Conservation (phyloP, 2,797 vertebrate species). For the Varecia variegata region DNA sequence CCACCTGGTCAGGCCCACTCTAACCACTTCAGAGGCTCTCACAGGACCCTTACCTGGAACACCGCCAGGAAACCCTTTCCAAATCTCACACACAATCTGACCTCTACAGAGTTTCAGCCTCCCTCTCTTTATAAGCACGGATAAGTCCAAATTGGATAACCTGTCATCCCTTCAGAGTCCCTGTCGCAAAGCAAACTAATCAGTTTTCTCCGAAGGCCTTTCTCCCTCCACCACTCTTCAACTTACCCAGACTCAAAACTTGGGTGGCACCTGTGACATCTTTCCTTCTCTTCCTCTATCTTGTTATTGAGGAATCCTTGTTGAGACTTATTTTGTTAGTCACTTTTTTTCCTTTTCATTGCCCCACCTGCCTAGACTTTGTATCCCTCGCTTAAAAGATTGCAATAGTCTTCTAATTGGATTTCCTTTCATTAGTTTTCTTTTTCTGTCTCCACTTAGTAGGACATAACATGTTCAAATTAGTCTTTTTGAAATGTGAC, state of each 20-base stretch:
- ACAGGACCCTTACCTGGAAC: not conserved
- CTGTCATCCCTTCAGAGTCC: not conserved
- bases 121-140: not conserved
- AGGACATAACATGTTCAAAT: not conserved
- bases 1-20: constrained; percentile 30
- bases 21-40: not conserved
- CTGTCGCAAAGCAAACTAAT: not conserved
- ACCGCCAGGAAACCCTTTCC: not conserved
- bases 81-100: not conserved
- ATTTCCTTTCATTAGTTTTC: not conserved
- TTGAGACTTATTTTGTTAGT: not conserved
- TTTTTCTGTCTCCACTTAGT: not conserved
- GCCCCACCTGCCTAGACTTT: not conserved
- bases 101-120: not conserved
- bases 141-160: not conserved
- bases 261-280: not conserved
- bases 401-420: not conserved
- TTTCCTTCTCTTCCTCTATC: not conserved
- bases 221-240: not conserved
- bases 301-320: not conserved
- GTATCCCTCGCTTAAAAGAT: not conserved
- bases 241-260: not conserved
- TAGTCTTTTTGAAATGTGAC: not conserved
- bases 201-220: not conserved
- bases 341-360: not conserved